phyloP scores from a whole-genome alignment of 2,888 invertebrate genomes.

The Ptilodon capucinus region DNA sequence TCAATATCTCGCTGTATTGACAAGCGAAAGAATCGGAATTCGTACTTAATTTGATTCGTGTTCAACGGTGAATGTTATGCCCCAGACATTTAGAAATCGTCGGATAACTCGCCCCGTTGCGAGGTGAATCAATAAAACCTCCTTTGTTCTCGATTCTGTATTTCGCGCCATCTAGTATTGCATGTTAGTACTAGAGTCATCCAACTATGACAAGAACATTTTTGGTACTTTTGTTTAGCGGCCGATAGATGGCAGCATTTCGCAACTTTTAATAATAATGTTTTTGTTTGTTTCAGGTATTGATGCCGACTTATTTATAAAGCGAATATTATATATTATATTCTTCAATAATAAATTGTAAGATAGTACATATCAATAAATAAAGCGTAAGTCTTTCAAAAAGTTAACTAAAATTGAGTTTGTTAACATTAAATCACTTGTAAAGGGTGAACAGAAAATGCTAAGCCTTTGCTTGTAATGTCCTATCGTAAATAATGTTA shows the following conservation, averaged over 20 bases:
- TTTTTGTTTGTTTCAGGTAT: conserved; percentile 32
- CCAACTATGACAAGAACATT: neutral
- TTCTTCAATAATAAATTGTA: too few species aligned
- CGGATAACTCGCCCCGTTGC: conserved; percentile 5
- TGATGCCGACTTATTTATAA: too few species aligned
- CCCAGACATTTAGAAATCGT: conserved; percentile 23
- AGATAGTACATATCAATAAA: too few species aligned
- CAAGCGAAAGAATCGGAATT: neutral
- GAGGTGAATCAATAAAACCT: conserved; percentile 27
- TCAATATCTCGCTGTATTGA: neutral
- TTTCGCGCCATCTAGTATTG: conserved; percentile 28
- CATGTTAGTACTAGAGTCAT: conserved; percentile 12
- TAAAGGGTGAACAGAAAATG: neutral
- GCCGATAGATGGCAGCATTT: conserved; percentile 26
- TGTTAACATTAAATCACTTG: neutral
- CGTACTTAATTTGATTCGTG: neutral
- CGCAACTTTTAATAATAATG: conserved; percentile 8
- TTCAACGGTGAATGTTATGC: conserved; percentile 25
- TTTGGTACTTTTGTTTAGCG: conserved; percentile 7
- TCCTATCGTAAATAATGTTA: neutral
- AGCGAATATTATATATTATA: too few species aligned
- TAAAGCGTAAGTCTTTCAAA: too few species aligned
- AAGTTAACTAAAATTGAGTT: too few species aligned
- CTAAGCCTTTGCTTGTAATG: neutral
- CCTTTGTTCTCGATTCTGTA: conserved; percentile 14